Conservation (phyloP, 2,113 vertebrate species). For the Oenanthe oenanthe region DNA sequence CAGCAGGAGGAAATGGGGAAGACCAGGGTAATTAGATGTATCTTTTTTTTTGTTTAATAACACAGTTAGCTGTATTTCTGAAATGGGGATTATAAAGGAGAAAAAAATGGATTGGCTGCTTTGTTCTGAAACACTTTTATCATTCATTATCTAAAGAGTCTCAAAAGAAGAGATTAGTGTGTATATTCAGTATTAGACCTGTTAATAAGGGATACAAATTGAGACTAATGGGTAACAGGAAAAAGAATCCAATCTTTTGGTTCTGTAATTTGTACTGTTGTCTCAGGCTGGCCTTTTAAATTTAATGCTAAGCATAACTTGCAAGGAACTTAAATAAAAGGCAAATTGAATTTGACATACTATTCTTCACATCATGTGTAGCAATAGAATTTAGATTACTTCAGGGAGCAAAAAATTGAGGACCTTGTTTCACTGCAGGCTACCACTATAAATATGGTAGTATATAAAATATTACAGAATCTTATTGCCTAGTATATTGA, state of each 20-base stretch:
- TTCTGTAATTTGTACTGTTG: not conserved
- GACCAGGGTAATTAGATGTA: constrained; percentile 75
- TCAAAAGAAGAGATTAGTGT: not conserved
- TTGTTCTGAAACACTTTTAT: not conserved
- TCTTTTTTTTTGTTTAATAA: not conserved
- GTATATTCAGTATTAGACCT: not conserved
- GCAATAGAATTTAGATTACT: not conserved
- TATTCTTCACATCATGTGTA: not conserved
- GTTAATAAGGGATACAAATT: not conserved
- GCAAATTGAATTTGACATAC: not conserved
- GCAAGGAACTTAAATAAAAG: not conserved
- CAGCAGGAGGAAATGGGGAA: constrained; percentile 72
- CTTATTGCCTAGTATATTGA: not conserved
- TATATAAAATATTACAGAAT: not conserved
- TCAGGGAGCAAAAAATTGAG: not conserved
- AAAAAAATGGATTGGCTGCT: not conserved
- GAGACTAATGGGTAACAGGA: not conserved
- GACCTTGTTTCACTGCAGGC: not conserved
- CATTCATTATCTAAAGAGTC: not conserved
- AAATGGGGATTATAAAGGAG: not conserved
- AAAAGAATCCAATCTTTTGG: not conserved
- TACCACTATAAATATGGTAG: not conserved
- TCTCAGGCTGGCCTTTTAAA: not conserved
- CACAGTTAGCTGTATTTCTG: not conserved
- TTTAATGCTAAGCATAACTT: not conserved